A percentile compares a stretch with the other conserved stretches of the same genome.
Conservation (phyloP, 2,113 vertebrate genomes). For the Cariama cristata region DNA sequence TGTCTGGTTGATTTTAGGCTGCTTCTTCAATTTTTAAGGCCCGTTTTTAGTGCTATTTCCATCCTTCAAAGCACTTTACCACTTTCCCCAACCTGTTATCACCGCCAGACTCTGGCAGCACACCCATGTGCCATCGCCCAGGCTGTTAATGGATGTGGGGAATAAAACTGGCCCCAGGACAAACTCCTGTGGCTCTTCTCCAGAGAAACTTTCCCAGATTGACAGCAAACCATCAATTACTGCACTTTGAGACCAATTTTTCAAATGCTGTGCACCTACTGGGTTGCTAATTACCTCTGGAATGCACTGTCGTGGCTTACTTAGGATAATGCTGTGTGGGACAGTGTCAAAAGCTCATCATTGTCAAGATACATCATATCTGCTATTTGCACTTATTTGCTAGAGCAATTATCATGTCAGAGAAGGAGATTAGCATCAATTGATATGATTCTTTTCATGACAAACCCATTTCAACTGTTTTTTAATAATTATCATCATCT, state of each 20-base stretch:
- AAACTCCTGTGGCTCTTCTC: background rate
- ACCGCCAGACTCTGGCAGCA: background rate
- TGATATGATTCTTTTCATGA: background rate
- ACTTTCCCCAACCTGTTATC: background rate
- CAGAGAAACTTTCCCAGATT: background rate
- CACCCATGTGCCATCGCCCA: background rate
- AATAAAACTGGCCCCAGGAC: background rate
- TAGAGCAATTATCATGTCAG: slow-evolving; percentile 33
- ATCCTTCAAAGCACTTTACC: background rate
- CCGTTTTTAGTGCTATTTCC: background rate
- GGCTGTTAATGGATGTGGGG: background rate
- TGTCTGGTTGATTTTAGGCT: background rate
- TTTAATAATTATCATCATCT: background rate
- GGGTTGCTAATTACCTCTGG: background rate
- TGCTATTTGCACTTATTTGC: slow-evolving; percentile 35
- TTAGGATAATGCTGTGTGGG: background rate
- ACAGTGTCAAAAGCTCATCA: slow-evolving; percentile 2
- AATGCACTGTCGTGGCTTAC: background rate
- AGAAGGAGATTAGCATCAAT: background rate
- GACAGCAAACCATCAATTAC: background rate
- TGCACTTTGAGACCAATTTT: background rate
- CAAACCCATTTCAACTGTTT: background rate
- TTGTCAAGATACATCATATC: slow-evolving; percentile 25
- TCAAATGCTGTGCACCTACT: background rate
- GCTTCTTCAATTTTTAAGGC: background rate